phyloP scores from a whole-genome alignment of 1,140 invertebrate genomes.

The Leptonema lineaticorne region DNA sequence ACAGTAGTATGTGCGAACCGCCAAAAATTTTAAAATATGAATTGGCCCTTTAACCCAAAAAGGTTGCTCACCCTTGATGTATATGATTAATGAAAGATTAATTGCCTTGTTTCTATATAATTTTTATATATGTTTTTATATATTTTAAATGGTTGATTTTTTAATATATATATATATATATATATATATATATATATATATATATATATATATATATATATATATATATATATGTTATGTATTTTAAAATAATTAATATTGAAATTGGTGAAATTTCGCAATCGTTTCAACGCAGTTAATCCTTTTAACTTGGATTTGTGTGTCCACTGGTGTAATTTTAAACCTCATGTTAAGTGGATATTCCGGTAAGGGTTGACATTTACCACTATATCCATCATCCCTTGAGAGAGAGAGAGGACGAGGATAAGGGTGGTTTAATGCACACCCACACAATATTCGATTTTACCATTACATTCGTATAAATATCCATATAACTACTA shows the following conservation, averaged over 20 bases:
- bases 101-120: too few relatives aligned
- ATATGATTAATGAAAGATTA: too few relatives aligned
- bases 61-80: too few relatives aligned
- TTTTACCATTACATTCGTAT: not conserved
- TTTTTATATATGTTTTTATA: too few relatives aligned
- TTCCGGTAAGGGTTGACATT: slow-evolving; percentile 18
- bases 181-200: not conserved
- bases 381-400: slow-evolving; percentile 23
- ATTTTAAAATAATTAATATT: not conserved
- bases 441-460: not conserved
- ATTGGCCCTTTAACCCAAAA: too few relatives aligned
- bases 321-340: slow-evolving; percentile 1
- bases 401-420: not conserved
- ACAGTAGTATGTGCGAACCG: not conserved
- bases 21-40: too few relatives aligned
- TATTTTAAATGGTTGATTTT: too few relatives aligned
- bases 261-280: not conserved
- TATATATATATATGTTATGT: not conserved
- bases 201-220: not conserved
- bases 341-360: slow-evolving; percentile 12
- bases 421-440: not conserved
- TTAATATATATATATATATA: not conserved
- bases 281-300: not conserved
- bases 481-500: not conserved
- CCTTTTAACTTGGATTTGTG: not conserved